A percentile compares a stretch with the other conserved stretches of the same genome.
phyloP scores from a whole-genome alignment of 2,113 vertebrate genomes.

The Myotis yumanensis region DNA sequence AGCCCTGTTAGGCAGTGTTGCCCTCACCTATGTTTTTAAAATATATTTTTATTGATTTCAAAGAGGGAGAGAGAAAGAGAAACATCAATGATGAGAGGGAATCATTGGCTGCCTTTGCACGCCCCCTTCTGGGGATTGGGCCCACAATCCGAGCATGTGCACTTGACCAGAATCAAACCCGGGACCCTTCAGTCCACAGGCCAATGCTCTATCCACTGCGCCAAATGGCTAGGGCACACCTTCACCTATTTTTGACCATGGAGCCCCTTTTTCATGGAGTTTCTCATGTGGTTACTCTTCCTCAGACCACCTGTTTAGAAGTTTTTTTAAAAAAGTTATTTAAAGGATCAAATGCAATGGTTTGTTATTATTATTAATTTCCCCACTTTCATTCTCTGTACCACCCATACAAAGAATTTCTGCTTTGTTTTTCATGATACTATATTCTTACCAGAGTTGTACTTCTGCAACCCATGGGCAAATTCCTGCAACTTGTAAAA shows the following conservation, averaged over 20 bases:
- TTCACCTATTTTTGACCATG: too few relatives aligned
- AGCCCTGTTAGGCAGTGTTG: neutral
- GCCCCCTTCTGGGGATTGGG: too few relatives aligned
- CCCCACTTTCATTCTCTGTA: neutral
- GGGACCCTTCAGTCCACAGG: too few relatives aligned
- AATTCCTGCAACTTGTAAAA: neutral
- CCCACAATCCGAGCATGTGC: too few relatives aligned
- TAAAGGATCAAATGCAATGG: neutral
- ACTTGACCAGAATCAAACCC: too few relatives aligned
- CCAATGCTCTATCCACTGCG: too few relatives aligned
- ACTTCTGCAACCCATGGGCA: neutral
- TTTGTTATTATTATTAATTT: neutral
- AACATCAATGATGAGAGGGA: neutral
- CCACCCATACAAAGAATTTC: neutral
- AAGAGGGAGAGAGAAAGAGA: too few relatives aligned
- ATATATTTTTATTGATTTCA: too few relatives aligned
- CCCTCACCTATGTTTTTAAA: too few relatives aligned
- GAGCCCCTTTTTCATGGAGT: neutral
- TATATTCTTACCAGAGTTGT: neutral
- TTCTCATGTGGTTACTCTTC: neutral
- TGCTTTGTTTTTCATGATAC: slow-evolving; percentile 13
- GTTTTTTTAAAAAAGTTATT: neutral
- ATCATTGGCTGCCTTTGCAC: neutral
- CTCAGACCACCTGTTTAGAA: neutral
- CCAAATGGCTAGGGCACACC: too few relatives aligned